These are phyloP conservation scores for Hoplostethus mediterraneus DNA, from an alignment of 2,797 vertebrate genomes.

Conservation along the genomic window DNA sequence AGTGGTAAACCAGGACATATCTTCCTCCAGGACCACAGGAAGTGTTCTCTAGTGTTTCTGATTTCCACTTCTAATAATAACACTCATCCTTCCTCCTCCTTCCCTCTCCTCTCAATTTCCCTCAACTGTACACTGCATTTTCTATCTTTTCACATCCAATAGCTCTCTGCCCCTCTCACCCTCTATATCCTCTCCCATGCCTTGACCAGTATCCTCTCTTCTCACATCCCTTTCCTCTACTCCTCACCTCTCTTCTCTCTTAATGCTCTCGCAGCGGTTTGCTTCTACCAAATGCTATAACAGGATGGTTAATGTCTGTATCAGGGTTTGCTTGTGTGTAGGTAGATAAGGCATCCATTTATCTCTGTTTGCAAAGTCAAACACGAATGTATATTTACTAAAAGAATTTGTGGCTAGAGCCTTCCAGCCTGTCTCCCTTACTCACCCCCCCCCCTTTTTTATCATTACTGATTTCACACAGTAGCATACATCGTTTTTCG, in stretches of 20 bases:
- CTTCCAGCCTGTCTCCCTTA: too few species aligned
- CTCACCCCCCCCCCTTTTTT: neutral
- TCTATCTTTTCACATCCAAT: slow-evolving; percentile 22
- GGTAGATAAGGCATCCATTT: too few species aligned
- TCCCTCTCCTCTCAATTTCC: slow-evolving; percentile 31
- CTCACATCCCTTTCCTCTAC: too few species aligned
- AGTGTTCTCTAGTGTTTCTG: slow-evolving; percentile 29
- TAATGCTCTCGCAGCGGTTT: neutral
- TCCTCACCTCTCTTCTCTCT: slow-evolving; percentile 5
- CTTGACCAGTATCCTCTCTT: too few species aligned
- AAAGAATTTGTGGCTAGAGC: too few species aligned
- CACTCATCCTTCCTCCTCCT: slow-evolving; percentile 32
- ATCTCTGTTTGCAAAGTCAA: too few species aligned
- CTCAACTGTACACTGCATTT: slow-evolving; percentile 6
- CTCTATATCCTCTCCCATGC: too few species aligned
- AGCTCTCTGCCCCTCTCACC: neutral
- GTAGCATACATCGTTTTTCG: too few species aligned
- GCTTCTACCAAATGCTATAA: neutral
- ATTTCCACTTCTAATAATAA: slow-evolving; percentile 48
- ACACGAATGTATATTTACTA: too few species aligned
- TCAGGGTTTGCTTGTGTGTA: too few species aligned
- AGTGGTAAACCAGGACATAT: slow-evolving; percentile 22
- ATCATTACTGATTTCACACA: neutral
- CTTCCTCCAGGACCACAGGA: slow-evolving; percentile 25
- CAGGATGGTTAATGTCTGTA: neutral